A percentile compares a stretch with the other conserved stretches of the same genome.
Conservation (phyloP, 2,888 invertebrate genomes). For the Linyphia triangularis region DNA sequence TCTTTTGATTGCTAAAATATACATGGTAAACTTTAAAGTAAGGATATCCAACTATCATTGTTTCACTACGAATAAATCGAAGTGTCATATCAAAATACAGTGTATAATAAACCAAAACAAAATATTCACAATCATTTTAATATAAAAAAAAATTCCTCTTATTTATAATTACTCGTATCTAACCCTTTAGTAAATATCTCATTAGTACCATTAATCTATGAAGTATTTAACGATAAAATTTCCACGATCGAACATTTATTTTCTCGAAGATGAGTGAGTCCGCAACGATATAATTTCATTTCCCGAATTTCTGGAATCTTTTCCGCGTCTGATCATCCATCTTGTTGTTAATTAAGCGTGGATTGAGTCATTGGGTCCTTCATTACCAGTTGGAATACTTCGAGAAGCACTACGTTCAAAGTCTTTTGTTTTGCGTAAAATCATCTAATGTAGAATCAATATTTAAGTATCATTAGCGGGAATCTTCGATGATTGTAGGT, state of each 20-base stretch:
- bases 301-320: conserved; percentile 28
- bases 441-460: conserved; percentile 70
- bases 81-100: too few relatives aligned
- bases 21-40: too few relatives aligned
- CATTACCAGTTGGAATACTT: conserved; percentile 27
- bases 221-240: conserved; percentile 26
- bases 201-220: conserved; percentile 9
- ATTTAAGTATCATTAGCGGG: conserved; percentile 54
- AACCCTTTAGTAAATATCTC: not conserved
- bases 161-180: too few relatives aligned
- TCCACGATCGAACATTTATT: conserved; percentile 43
- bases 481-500: conserved; percentile 34
- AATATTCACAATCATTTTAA: too few relatives aligned
- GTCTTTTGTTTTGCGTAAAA: conserved; percentile 60
- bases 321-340: conserved; percentile 33
- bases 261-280: conserved; percentile 14
- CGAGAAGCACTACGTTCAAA: conserved; percentile 7
- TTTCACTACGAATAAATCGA: too few relatives aligned
- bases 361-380: conserved; percentile 24
- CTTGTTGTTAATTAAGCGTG: conserved; percentile 42
- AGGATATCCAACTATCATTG: too few relatives aligned
- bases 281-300: conserved; percentile 48
- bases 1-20: too few relatives aligned
- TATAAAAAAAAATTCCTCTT: too few relatives aligned
- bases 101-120: too few relatives aligned